Conservation (phyloP, 2,888 invertebrate species). For the Sesia bembeciformis region DNA sequence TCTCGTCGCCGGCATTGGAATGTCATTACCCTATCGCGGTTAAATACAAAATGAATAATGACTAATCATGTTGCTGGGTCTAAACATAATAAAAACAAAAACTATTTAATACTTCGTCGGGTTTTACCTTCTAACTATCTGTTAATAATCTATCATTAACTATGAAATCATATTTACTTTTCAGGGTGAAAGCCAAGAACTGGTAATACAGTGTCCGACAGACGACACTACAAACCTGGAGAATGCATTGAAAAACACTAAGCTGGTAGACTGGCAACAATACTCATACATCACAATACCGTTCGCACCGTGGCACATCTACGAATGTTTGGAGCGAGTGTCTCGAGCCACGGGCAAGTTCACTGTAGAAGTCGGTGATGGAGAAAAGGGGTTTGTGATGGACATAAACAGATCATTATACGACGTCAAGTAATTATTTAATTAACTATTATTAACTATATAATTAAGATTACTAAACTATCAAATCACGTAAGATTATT, state of each 20-base stretch:
- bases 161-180: background rate
- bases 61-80: no score
- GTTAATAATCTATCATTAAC: no score
- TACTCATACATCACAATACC: conserved; percentile 1
- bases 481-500: no score
- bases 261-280: conserved; percentile 3
- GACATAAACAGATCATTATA: background rate
- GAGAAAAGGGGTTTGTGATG: background rate
- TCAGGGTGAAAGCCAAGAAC: conserved; percentile 2
- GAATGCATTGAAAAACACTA: conserved; percentile 3
- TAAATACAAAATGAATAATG: no score
- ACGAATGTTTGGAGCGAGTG: background rate
- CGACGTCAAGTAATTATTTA: background rate
- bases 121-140: no score
- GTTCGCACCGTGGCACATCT: background rate
- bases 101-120: no score
- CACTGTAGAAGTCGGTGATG: background rate
- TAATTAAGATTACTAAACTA: no score
- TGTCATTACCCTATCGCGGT: no score
- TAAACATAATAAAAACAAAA: no score
- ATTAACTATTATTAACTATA: no score
- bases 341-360: background rate
- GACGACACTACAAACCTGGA: conserved; percentile 2
- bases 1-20: no score
- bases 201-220: background rate